These are phyloP conservation scores for Bradysia coprophila DNA, from an alignment of 1,140 invertebrate genomes.

Conservation along the genomic window DNA sequence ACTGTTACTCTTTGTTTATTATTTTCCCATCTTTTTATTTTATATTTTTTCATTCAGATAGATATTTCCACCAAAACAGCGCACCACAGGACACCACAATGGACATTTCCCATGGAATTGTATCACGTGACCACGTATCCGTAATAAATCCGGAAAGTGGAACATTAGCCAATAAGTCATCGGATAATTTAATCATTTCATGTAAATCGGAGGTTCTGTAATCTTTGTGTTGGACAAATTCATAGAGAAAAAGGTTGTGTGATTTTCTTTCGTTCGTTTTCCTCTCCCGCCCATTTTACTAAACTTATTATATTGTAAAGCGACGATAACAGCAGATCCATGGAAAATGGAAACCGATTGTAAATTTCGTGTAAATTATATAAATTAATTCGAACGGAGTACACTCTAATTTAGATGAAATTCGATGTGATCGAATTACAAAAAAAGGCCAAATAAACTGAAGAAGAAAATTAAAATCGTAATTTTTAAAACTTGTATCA, in stretches of 20 bases:
- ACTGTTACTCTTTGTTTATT: background rate
- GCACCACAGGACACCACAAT: constrained; percentile 1
- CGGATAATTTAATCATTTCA: constrained; percentile 2
- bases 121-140: constrained; percentile 1
- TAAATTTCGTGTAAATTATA: too few relatives aligned
- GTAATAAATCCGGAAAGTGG: background rate
- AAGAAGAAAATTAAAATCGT: too few relatives aligned
- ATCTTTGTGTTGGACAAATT: background rate
- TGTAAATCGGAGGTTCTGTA: constrained; percentile 2
- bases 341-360: too few relatives aligned
- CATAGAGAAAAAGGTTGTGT: background rate
- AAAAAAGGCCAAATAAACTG: too few relatives aligned
- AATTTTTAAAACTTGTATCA: too few relatives aligned
- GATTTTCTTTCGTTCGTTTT: too few relatives aligned
- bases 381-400: too few relatives aligned
- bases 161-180: background rate
- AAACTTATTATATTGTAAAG: too few relatives aligned
- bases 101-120: constrained; percentile 1
- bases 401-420: too few relatives aligned
- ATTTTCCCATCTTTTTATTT: background rate
- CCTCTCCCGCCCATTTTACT: too few relatives aligned
- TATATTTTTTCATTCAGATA: constrained; percentile 1
- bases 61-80: constrained; percentile 2
- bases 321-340: too few relatives aligned
- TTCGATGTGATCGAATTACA: too few relatives aligned